Evolutionary conservation across 2,113 vertebrate genomes (phyloP).

Genomic region (Sisor rabdophorus): DNA sequence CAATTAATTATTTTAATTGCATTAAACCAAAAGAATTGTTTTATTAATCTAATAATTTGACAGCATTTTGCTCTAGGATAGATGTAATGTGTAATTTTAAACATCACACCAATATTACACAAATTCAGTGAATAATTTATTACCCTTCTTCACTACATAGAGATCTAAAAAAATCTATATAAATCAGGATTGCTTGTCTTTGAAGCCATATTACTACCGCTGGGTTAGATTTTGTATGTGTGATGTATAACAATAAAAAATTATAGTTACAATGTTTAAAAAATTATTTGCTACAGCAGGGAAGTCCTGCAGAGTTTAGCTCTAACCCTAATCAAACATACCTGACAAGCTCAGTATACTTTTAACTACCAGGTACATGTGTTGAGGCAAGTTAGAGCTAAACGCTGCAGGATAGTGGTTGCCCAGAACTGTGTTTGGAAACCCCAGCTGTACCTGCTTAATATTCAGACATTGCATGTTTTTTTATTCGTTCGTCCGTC

Average conservation of each 20-base stretch:
- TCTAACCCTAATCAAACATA: no score
- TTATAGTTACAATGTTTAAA: not conserved
- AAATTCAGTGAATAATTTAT: slow-evolving; percentile 7
- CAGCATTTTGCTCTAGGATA: not conserved
- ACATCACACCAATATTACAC: slow-evolving; percentile 2
- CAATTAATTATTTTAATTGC: not conserved
- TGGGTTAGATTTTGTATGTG: not conserved
- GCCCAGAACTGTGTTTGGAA: no score
- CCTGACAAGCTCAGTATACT: no score
- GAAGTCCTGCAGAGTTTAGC: no score
- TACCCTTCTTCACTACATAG: not conserved
- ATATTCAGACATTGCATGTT: no score
- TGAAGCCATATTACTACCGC: not conserved
- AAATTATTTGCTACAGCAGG: not conserved
- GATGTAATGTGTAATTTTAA: not conserved
- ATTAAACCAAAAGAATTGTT: not conserved
- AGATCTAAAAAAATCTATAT: not conserved
- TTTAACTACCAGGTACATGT: no score
- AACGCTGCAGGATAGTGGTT: no score
- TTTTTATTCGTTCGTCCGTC: no score
- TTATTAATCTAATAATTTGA: not conserved
- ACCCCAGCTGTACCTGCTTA: no score
- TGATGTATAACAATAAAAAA: not conserved
- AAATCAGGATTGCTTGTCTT: not conserved
- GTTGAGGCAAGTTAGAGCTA: no score